phyloP scores from a whole-genome alignment of 2,113 vertebrate genomes.

The Alaudala cheleensis region DNA sequence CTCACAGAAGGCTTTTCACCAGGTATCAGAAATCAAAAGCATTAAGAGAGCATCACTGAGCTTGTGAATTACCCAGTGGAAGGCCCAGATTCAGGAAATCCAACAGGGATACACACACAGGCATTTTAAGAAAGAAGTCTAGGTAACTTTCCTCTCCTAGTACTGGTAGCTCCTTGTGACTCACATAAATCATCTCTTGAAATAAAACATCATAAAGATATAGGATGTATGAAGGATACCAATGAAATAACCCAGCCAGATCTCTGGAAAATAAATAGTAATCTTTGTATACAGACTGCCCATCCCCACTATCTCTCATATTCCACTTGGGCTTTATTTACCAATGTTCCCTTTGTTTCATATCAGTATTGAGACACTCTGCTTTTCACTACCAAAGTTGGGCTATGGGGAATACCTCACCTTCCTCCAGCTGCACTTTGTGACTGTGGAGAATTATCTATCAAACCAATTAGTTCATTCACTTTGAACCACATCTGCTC shows the following conservation, averaged over 20 bases:
- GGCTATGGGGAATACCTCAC: background rate
- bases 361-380: background rate
- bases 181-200: background rate
- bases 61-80: background rate
- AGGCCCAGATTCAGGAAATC: background rate
- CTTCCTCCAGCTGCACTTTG: background rate
- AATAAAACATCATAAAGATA: background rate
- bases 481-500: background rate
- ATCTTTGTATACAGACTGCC: background rate
- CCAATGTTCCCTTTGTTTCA: background rate
- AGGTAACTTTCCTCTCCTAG: background rate
- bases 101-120: background rate
- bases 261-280: background rate
- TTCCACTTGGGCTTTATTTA: background rate
- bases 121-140: background rate
- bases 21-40: background rate
- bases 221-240: background rate
- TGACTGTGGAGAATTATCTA: background rate
- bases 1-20: background rate
- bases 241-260: background rate
- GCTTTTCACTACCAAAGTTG: background rate
- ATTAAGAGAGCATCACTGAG: background rate
- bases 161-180: background rate
- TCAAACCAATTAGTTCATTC: background rate
- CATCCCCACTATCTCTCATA: background rate